phyloP scores from a whole-genome alignment of 1,140 invertebrate genomes.

The Diachasma alloeum region DNA sequence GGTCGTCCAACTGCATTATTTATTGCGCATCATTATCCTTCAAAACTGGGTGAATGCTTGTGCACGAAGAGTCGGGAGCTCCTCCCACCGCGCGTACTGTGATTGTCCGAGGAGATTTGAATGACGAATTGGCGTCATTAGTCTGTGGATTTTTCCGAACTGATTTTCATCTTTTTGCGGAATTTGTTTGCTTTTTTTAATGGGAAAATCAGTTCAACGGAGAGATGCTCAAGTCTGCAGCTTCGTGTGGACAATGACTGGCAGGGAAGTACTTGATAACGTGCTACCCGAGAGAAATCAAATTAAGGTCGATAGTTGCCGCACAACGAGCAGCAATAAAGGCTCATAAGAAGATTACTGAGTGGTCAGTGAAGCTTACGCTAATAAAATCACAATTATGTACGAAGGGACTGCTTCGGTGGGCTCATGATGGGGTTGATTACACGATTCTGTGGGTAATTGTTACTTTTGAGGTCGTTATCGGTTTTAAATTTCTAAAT shows the following conservation, averaged over 20 bases:
- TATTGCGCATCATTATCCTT: background rate
- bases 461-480: background rate
- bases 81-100: background rate
- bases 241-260: background rate
- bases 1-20: background rate
- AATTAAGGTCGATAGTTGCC: conserved; percentile 10
- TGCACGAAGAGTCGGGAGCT: background rate
- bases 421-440: conserved; percentile 26
- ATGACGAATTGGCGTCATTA: background rate
- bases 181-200: too few species aligned
- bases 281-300: background rate
- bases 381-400: conserved; percentile 56
- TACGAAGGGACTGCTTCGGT: conserved; percentile 53
- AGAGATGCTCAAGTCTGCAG: too few species aligned
- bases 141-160: too few species aligned
- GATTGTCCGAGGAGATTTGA: background rate
- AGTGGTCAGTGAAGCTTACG: conserved; percentile 47
- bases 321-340: conserved; percentile 17
- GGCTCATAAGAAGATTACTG: conserved; percentile 49
- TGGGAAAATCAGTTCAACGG: too few species aligned
- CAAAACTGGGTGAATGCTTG: background rate
- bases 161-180: too few species aligned
- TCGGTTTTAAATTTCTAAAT: background rate
- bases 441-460: conserved; percentile 35
- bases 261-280: background rate